phyloP scores from a whole-genome alignment of 2,797 vertebrate species.

The Momotus momota region DNA sequence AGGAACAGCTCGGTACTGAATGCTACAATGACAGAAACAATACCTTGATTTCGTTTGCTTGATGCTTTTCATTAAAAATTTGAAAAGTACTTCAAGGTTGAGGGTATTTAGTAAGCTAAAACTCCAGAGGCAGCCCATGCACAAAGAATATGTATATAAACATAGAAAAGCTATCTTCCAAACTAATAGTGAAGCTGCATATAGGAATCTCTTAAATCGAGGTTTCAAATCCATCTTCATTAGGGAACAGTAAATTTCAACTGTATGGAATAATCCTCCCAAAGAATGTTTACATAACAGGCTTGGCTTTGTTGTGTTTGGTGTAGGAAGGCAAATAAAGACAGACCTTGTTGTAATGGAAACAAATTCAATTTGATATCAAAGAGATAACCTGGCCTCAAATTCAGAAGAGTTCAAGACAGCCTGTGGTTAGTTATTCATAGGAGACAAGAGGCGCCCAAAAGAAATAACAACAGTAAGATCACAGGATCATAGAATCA shows the following conservation, averaged over 20 bases:
- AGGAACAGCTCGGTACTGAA: background rate
- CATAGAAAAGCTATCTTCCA: background rate
- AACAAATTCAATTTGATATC: background rate
- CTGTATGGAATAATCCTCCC: background rate
- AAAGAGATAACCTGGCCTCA: background rate
- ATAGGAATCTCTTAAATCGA: background rate
- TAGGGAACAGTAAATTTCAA: background rate
- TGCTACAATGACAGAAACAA: background rate
- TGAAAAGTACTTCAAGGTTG: background rate
- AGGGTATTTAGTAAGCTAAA: background rate
- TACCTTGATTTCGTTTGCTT: background rate
- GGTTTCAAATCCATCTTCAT: background rate
- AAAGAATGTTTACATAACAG: background rate
- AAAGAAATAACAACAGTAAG: background rate
- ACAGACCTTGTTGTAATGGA: background rate
- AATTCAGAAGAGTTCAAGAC: background rate
- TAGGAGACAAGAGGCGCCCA: background rate
- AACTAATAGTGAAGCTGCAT: background rate
- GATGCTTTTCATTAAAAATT: background rate
- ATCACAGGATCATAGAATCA: background rate
- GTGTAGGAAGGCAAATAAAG: background rate
- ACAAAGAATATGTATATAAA: background rate
- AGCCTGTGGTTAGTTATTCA: background rate
- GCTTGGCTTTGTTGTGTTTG: background rate
- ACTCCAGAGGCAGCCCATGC: slow-evolving; percentile 50